phyloP scores from a whole-genome alignment of 2,797 vertebrate genomes.

The Rallus crepitans region DNA sequence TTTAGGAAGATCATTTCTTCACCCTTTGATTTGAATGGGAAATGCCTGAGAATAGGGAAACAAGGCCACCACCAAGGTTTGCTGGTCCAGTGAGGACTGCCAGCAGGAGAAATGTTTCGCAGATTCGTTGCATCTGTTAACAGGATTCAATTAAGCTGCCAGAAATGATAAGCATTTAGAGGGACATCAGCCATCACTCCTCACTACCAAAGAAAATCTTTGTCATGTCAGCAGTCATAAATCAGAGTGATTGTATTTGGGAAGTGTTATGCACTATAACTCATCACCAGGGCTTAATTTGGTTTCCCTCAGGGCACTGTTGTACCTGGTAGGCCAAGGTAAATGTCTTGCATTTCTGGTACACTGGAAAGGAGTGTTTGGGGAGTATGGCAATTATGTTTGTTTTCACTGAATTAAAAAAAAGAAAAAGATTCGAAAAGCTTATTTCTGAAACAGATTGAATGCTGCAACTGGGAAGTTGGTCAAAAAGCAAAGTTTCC shows the following conservation, averaged over 20 bases:
- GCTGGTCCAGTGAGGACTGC: neutral
- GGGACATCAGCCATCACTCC: slow-evolving; percentile 50
- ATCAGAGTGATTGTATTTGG: slow-evolving; percentile 25
- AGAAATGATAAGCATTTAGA: slow-evolving; percentile 36
- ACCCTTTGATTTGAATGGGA: neutral
- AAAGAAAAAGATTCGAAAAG: neutral
- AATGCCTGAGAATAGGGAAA: neutral
- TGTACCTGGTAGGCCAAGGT: neutral
- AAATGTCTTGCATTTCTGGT: neutral
- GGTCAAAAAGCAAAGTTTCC: neutral
- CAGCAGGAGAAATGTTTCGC: slow-evolving; percentile 7
- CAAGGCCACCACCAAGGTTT: neutral
- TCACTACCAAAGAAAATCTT: slow-evolving; percentile 58
- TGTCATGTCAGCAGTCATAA: slow-evolving; percentile 33
- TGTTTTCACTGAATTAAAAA: neutral
- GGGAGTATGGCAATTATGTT: neutral
- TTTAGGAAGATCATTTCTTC: neutral
- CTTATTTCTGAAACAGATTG: neutral
- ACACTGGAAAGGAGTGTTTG: neutral
- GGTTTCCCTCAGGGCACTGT: neutral
- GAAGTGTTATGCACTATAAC: slow-evolving; percentile 1
- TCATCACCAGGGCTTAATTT: slow-evolving; percentile 45
- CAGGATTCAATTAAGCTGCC: slow-evolving; percentile 35
- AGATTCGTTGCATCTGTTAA: slow-evolving; percentile 46
- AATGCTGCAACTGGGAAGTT: neutral